Base-by-base conservation (phyloP, 2,113 vertebrate genomes). In the Lampris megalopsis region DNA sequence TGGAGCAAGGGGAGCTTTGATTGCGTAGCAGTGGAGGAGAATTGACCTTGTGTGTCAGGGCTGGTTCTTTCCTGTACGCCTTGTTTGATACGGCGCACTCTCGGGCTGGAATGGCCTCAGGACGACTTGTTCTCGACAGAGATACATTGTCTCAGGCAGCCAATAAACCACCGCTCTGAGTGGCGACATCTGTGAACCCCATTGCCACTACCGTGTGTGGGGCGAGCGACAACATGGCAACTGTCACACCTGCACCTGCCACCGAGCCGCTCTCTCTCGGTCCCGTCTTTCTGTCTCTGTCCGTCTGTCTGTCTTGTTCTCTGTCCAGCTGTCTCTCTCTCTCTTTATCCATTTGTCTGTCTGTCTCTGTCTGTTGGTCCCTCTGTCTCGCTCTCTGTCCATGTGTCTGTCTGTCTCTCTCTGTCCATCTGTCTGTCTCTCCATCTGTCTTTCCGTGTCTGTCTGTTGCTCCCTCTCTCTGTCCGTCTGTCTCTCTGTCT, bases 221-320 rank as follows among this genome's bases (percentile, higher is more conserved):
- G 82, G 82, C 88, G 89, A 91, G 73, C 88, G 86, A 91, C 86
- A 93, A 84, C 80, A 0, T 73, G 86, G 92, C 92, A 91, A 93
- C 94, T 94, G 94, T 93, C 92, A 92, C 90, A 83, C 68, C 85
- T 93, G 90, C 94, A 96, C 95, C 96, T 97, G 95, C 95, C 95
- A 89, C 84, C 83, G 85, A 91, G 90, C 86, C 69, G 90, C 82
- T 63, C 87, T 88, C 88, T 85, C 87, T 24, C 24, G 24, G 24
- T 24, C 24, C 24, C 24, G 24, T 24, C 24, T 24, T 24, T 24
- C 24, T 24, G 24, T 24, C 24, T 24, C 24, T 24, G 24, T 24
- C 24, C 24, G 24, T 24, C 24, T 24, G 24, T 24, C 24, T 24
- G 24, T 24, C 24, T 24, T 24, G 24, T 24, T 24, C 24, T 24